Percentiles rank a stretch among this genome's conserved stretches.
phyloP scores from a whole-genome alignment of 2,888 invertebrate species.

The Caenorhabditis sp. region DNA sequence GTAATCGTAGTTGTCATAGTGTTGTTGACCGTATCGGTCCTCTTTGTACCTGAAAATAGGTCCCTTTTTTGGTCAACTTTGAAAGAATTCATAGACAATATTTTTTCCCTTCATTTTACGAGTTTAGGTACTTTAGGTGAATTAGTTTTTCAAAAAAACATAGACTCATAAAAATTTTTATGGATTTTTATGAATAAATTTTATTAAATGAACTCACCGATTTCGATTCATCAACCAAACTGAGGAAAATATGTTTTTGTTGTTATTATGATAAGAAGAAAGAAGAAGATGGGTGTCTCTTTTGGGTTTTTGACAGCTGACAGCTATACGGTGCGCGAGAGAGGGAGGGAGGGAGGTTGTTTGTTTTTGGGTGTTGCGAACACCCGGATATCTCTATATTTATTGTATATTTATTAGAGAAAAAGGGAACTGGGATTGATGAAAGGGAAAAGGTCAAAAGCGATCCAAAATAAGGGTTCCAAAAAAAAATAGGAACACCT shows the following conservation, averaged over 20 bases:
- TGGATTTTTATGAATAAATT: neutral
- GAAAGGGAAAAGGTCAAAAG: too few relatives aligned
- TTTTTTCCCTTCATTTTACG: too few relatives aligned
- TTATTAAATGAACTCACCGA: neutral
- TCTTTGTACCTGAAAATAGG: constrained; percentile 2
- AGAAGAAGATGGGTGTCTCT: neutral
- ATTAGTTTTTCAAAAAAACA: neutral
- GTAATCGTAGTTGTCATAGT: constrained; percentile 37
- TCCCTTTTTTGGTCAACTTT: neutral
- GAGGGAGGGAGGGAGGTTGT: neutral
- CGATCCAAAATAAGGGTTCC: too few relatives aligned
- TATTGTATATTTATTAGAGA: neutral
- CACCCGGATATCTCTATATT: neutral
- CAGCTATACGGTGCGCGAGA: neutral
- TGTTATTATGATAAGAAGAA: neutral
- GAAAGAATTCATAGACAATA: neutral
- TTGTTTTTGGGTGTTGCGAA: neutral
- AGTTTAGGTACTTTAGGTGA: too few relatives aligned
- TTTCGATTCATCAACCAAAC: neutral
- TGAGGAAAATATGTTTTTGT: too few relatives aligned
- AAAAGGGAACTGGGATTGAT: too few relatives aligned
- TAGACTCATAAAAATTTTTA: neutral
- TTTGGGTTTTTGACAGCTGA: neutral
- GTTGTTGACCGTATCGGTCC: constrained; percentile 14
- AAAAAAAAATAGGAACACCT: too few relatives aligned